Evolutionary conservation across 92 coral and sea anemone species (phyloP).

Genomic region (Paragorgia papillata): DNA sequence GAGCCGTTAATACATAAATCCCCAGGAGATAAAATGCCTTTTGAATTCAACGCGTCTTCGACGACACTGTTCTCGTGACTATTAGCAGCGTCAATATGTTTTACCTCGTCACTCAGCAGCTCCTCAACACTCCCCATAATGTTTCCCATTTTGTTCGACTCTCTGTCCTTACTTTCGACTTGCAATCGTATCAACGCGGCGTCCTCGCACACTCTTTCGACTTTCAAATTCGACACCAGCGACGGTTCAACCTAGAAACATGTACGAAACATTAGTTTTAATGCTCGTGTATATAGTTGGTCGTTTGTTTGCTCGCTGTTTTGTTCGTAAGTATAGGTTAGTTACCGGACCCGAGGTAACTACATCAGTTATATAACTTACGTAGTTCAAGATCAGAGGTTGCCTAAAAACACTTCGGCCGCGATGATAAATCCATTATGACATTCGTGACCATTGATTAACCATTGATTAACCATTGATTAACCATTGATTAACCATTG

Average conservation of each 20-base stretch:
- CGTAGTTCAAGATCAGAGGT: too few relatives aligned
- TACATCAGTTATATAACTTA: too few relatives aligned
- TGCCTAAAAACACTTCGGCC: too few relatives aligned
- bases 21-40: not conserved
- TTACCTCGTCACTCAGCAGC: not conserved
- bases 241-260: conserved; percentile 1
- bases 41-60: not conserved
- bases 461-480: too few relatives aligned
- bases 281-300: too few relatives aligned
- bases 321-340: too few relatives aligned
- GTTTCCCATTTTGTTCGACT: conserved; percentile 15
- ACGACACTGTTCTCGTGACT: too few relatives aligned
- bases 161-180: not conserved
- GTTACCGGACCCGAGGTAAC: too few relatives aligned
- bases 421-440: too few relatives aligned
- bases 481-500: too few relatives aligned
- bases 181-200: conserved; percentile 12
- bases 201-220: conserved; percentile 7
- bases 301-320: too few relatives aligned
- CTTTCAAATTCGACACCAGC: not conserved
- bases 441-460: too few relatives aligned
- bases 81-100: not conserved
- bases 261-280: not conserved
- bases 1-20: not conserved
- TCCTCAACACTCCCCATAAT: conserved; percentile 15